phyloP scores from a whole-genome alignment of 2,888 invertebrate genomes.

The Meganola albula region DNA sequence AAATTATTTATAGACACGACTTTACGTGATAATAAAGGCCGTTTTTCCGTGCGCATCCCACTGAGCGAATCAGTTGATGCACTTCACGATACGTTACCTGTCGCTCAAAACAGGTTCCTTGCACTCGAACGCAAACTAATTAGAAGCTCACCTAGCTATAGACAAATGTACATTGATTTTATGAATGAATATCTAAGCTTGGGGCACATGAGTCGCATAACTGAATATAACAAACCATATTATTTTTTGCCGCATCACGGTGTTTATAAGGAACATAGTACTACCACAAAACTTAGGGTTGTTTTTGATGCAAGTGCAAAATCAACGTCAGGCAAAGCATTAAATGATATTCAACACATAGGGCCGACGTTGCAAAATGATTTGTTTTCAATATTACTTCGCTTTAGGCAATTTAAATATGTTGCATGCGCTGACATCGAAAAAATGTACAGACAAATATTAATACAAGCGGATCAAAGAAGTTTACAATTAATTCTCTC shows the following conservation, averaged over 20 bases:
- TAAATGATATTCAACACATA: conserved; percentile 1
- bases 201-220: neutral
- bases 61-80: no score
- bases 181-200: neutral
- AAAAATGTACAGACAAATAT: conserved; percentile 2
- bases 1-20: neutral
- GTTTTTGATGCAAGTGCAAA: neutral
- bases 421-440: conserved; percentile 3
- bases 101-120: no score
- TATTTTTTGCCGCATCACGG: neutral
- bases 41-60: neutral
- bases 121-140: no score
- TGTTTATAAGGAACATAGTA: neutral
- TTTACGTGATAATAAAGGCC: neutral
- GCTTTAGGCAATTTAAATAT: conserved; percentile 3
- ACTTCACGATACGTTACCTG: no score
- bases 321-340: neutral
- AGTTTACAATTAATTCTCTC: neutral
- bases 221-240: neutral
- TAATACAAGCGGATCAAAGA: neutral
- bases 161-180: no score
- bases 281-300: conserved; percentile 7
- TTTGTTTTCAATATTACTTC: conserved; percentile 3
- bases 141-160: no score
- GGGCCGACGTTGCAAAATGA: conserved; percentile 3